Conservation (phyloP, 2,888 invertebrate species). For the Margaritifera margaritifera region DNA sequence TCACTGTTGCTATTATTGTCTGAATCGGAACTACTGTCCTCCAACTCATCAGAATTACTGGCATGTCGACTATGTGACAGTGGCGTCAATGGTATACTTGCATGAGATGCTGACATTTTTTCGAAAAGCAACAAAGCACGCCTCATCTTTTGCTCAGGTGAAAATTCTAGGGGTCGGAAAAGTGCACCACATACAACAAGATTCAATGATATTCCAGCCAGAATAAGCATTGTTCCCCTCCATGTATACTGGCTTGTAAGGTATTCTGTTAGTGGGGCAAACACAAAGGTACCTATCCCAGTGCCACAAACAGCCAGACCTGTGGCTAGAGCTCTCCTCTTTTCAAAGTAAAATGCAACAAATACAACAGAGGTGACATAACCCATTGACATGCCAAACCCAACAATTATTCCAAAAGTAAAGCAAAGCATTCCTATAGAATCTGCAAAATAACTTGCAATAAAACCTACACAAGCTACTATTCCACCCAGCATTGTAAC, state of each 20-base stretch:
- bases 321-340: slow-evolving; percentile 71
- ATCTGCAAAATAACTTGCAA: slow-evolving; percentile 62
- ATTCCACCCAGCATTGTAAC: slow-evolving; percentile 68
- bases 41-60: slow-evolving; percentile 36
- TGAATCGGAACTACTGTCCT: slow-evolving; percentile 3
- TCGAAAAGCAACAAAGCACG: slow-evolving; percentile 60
- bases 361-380: slow-evolving; percentile 71
- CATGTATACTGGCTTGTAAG: slow-evolving; percentile 68
- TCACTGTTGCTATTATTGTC: slow-evolving; percentile 22
- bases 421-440: slow-evolving; percentile 67
- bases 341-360: slow-evolving; percentile 72
- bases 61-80: slow-evolving; percentile 36
- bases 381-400: slow-evolving; percentile 69
- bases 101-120: slow-evolving; percentile 49
- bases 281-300: slow-evolving; percentile 70
- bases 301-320: slow-evolving; percentile 71
- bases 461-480: slow-evolving; percentile 65
- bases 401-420: slow-evolving; percentile 70
- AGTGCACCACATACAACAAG: slow-evolving; percentile 68
- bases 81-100: slow-evolving; percentile 42
- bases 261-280: slow-evolving; percentile 68
- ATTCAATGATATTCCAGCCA: slow-evolving; percentile 67
- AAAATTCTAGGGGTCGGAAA: slow-evolving; percentile 64
- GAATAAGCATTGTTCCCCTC: slow-evolving; percentile 69
- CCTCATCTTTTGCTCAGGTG: slow-evolving; percentile 49